Evolutionary conservation across 2,113 vertebrate species (phyloP).

Genomic region (Tragelaphus buxtoni): DNA sequence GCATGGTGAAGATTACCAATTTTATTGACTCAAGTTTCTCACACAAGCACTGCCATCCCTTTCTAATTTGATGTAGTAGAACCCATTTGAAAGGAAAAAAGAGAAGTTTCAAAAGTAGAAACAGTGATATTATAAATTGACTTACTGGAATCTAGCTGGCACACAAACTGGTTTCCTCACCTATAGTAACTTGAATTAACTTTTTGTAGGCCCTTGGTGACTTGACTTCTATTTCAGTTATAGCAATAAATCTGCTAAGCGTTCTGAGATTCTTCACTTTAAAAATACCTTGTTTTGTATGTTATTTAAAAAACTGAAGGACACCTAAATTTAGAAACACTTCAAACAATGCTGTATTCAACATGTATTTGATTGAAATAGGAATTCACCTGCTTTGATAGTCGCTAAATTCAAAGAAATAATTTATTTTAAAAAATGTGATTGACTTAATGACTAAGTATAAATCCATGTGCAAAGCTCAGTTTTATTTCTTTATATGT

Average conservation of each 20-base stretch:
- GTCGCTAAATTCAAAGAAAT: neutral
- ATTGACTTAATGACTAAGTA: neutral
- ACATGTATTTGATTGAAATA: neutral
- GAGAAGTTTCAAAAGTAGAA: neutral
- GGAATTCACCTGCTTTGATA: neutral
- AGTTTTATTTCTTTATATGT: neutral
- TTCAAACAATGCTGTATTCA: neutral
- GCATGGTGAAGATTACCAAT: neutral
- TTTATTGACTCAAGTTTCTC: slow-evolving; percentile 8
- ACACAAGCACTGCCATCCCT: neutral
- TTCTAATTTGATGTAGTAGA: neutral
- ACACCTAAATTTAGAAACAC: neutral
- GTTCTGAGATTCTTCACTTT: neutral
- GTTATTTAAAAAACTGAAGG: neutral
- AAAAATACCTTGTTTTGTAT: neutral
- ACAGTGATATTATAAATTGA: neutral
- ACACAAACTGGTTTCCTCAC: neutral
- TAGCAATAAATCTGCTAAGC: neutral
- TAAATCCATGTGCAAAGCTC: neutral
- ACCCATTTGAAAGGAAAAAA: neutral
- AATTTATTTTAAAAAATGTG: neutral
- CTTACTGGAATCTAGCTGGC: neutral
- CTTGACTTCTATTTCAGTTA: neutral
- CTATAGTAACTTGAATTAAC: neutral
- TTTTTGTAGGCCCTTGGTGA: neutral